Evolutionary conservation across 2,113 vertebrate genomes (phyloP).

Genomic region (Galemys pyrenaicus): DNA sequence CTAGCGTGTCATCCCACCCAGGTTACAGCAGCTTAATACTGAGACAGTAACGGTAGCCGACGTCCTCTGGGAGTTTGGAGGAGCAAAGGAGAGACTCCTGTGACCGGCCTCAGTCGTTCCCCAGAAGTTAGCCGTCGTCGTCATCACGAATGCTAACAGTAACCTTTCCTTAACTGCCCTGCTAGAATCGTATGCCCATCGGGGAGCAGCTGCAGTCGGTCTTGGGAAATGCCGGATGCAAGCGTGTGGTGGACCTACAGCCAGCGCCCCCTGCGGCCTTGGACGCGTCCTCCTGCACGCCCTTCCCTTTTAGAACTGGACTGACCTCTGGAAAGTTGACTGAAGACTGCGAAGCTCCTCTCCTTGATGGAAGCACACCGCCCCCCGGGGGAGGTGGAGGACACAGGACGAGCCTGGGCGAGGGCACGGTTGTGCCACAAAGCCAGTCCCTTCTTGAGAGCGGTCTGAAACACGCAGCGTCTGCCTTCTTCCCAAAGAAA

Average conservation of each 20-base stretch:
- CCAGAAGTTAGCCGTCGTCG: no score
- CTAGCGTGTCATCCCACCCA: background rate
- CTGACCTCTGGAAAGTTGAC: conserved; percentile 31
- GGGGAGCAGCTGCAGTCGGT: conserved; percentile 80
- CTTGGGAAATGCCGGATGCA: conserved; percentile 71
- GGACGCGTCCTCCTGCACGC: conserved; percentile 17
- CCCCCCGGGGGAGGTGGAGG: background rate
- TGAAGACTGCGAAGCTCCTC: conserved; percentile 55
- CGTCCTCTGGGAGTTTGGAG: background rate
- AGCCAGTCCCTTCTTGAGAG: conserved; percentile 43
- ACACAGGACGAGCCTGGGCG: background rate
- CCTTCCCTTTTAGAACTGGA: conserved; percentile 64
- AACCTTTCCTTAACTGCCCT: background rate
- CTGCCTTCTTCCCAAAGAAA: conserved; percentile 70
- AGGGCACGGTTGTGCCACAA: background rate
- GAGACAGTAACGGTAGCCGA: no score
- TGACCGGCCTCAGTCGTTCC: background rate
- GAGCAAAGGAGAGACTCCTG: no score
- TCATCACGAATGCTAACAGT: background rate
- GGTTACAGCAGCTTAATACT: background rate
- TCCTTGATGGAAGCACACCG: background rate
- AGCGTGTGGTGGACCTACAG: fast-evolving
- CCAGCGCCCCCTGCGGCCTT: background rate
- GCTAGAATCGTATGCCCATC: conserved; percentile 78
- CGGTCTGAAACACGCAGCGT: conserved; percentile 2